Evolutionary conservation across 2,888 invertebrate genomes (phyloP).

Genomic region (Aricia artaxerxes): DNA sequence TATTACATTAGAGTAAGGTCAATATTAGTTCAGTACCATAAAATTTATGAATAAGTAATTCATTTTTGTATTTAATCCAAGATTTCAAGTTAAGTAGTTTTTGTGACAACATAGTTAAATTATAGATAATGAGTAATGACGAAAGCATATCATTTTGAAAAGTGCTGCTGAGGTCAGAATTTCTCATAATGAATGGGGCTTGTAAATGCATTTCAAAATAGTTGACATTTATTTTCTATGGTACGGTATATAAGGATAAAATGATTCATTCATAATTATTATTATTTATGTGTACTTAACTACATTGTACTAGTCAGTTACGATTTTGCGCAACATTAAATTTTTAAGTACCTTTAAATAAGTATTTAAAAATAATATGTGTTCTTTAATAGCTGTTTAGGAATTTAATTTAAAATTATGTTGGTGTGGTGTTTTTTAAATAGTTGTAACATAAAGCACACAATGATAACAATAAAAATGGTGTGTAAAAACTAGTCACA

Average conservation of each 20-base stretch:
- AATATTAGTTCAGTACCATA: slow-evolving; percentile 65
- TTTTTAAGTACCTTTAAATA: slow-evolving; percentile 65
- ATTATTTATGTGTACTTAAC: slow-evolving; percentile 80
- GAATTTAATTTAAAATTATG: slow-evolving; percentile 75
- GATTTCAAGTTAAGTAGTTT: slow-evolving; percentile 64
- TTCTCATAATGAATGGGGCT: slow-evolving; percentile 60
- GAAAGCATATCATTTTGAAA: slow-evolving; percentile 70
- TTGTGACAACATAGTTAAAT: slow-evolving; percentile 62
- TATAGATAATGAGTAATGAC: slow-evolving; percentile 58
- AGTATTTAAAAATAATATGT: slow-evolving; percentile 70
- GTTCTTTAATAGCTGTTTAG: slow-evolving; percentile 75
- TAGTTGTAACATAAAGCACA: slow-evolving; percentile 57
- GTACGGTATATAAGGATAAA: slow-evolving; percentile 70
- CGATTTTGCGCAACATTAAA: slow-evolving; percentile 79
- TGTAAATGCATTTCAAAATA: slow-evolving; percentile 71
- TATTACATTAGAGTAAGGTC: slow-evolving; percentile 75
- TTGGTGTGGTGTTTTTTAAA: slow-evolving; percentile 78
- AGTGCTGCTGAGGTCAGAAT: slow-evolving; percentile 57
- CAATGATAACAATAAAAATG: slow-evolving; percentile 57
- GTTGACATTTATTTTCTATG: slow-evolving; percentile 57
- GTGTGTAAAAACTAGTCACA: slow-evolving; percentile 76
- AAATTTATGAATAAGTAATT: slow-evolving; percentile 59
- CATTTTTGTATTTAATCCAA: slow-evolving; percentile 65
- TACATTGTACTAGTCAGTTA: slow-evolving; percentile 81
- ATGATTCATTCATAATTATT: slow-evolving; percentile 74